Evolutionary conservation across 2,797 vertebrate species (phyloP).

Genomic region (Tamandua tetradactyla): DNA sequence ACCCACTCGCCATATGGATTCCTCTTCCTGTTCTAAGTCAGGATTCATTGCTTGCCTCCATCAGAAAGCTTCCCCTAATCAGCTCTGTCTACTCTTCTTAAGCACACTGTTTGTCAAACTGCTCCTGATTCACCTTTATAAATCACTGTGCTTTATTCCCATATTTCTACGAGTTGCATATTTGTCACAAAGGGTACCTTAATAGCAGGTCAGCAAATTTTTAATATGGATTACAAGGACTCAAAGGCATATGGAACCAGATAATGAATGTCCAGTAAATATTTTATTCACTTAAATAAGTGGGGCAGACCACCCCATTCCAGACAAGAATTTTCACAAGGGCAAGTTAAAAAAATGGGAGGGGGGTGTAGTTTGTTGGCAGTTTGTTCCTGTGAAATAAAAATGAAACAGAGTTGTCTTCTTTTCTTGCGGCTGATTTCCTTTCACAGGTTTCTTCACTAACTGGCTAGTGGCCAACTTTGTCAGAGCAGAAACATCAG

Average conservation of each 20-base stretch:
- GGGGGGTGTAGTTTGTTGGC: slow-evolving; percentile 53
- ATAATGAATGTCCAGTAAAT: slow-evolving; percentile 33
- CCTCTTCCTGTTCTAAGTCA: slow-evolving; percentile 56
- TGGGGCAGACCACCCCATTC: background rate
- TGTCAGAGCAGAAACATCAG: slow-evolving; percentile 83
- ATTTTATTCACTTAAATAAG: slow-evolving; percentile 28
- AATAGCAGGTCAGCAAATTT: background rate
- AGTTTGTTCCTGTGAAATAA: slow-evolving; percentile 81
- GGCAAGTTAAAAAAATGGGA: slow-evolving; percentile 53
- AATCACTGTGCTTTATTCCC: background rate
- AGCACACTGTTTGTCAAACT: background rate
- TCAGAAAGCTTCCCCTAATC: slow-evolving; percentile 21
- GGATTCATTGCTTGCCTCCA: slow-evolving; percentile 46
- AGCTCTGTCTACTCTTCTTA: background rate
- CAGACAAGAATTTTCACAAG: background rate
- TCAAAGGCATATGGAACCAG: background rate
- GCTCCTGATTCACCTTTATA: background rate
- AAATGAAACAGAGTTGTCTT: slow-evolving; percentile 74
- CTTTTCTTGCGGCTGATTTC: slow-evolving; percentile 77
- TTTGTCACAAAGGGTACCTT: background rate
- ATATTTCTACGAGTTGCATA: background rate
- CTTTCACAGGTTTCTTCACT: slow-evolving; percentile 80
- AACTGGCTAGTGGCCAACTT: slow-evolving; percentile 83
- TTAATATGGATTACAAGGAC: background rate
- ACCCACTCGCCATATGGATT: slow-evolving; percentile 71